phyloP scores from a whole-genome alignment of 2,888 invertebrate genomes.

The Odiellus spinosus region DNA sequence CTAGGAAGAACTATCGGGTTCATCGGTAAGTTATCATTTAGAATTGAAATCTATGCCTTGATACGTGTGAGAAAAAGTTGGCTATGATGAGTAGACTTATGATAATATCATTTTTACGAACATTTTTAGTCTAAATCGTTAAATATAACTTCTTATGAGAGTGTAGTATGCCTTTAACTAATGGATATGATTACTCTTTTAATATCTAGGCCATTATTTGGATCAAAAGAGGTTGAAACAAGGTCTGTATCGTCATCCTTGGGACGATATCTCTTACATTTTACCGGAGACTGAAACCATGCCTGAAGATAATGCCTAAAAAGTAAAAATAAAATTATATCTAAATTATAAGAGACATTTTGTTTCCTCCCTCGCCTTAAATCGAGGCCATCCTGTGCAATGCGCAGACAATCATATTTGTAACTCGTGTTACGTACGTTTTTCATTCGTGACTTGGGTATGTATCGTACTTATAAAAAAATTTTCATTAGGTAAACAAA shows the following conservation, averaged over 20 bases:
- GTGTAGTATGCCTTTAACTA: too few species aligned
- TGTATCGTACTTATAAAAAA: too few species aligned
- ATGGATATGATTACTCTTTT: too few species aligned
- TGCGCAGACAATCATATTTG: too few species aligned
- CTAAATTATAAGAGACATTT: not conserved
- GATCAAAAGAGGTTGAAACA: slow-evolving; percentile 98
- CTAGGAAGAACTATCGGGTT: slow-evolving; percentile 96
- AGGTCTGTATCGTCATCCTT: slow-evolving; percentile 96
- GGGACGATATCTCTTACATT: slow-evolving; percentile 94
- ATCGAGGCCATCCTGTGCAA: not conserved
- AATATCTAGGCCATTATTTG: slow-evolving; percentile 90
- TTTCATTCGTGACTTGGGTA: too few species aligned
- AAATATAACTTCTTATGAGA: too few species aligned
- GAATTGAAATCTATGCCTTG: slow-evolving; percentile 1
- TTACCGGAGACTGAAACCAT: slow-evolving; percentile 42
- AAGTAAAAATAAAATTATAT: not conserved
- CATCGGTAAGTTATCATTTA: slow-evolving; percentile 47
- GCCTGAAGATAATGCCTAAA: not conserved
- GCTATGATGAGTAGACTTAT: not conserved
- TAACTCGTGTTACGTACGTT: too few species aligned
- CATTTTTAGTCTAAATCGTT: slow-evolving; percentile 4
- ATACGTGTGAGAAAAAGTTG: not conserved
- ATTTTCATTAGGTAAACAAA: too few species aligned
- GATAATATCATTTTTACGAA: slow-evolving; percentile 1
- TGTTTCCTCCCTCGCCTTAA: not conserved